Percentiles rank a stretch among this genome's conserved stretches.
phyloP scores from a whole-genome alignment of 2,797 vertebrate species.

The Otus scops region DNA sequence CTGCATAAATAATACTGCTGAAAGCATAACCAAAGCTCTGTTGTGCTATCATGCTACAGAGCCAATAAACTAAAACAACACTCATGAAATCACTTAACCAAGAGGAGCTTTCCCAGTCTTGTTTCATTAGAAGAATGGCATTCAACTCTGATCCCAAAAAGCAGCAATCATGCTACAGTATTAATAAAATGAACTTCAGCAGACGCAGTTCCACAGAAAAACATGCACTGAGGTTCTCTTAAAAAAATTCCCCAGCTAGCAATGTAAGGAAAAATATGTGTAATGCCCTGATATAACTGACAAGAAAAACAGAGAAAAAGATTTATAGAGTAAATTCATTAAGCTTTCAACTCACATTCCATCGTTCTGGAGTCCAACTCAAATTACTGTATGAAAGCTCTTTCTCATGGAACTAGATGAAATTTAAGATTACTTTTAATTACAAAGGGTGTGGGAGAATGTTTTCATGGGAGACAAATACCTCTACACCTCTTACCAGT shows the following conservation, averaged over 20 bases:
- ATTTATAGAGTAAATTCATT: slow-evolving; percentile 69
- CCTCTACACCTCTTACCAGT: slow-evolving; percentile 57
- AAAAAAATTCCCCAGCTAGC: slow-evolving; percentile 57
- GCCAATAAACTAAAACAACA: slow-evolving; percentile 51
- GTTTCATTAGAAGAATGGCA: slow-evolving; percentile 41
- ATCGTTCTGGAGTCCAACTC: slow-evolving; percentile 62
- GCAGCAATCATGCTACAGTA: not conserved
- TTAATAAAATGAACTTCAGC: slow-evolving; percentile 32
- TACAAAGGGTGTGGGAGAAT: slow-evolving; percentile 74
- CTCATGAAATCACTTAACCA: slow-evolving; percentile 44
- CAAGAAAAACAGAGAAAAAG: slow-evolving; percentile 67
- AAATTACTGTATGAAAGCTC: slow-evolving; percentile 67
- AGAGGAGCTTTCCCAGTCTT: slow-evolving; percentile 47
- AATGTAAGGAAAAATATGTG: slow-evolving; percentile 57
- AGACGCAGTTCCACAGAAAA: not conserved
- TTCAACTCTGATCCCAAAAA: slow-evolving; percentile 19
- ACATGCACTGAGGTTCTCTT: slow-evolving; percentile 23
- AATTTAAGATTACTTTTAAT: slow-evolving; percentile 76
- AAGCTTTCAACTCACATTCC: slow-evolving; percentile 67
- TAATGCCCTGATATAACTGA: slow-evolving; percentile 64
- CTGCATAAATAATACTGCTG: not conserved
- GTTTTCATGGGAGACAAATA: slow-evolving; percentile 71
- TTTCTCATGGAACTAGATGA: slow-evolving; percentile 70
- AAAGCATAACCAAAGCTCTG: slow-evolving; percentile 9
- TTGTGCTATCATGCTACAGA: slow-evolving; percentile 5